These are phyloP conservation scores for Myrmophylax atrothorax DNA, from an alignment of 2,113 vertebrate genomes.

Conservation along the genomic window DNA sequence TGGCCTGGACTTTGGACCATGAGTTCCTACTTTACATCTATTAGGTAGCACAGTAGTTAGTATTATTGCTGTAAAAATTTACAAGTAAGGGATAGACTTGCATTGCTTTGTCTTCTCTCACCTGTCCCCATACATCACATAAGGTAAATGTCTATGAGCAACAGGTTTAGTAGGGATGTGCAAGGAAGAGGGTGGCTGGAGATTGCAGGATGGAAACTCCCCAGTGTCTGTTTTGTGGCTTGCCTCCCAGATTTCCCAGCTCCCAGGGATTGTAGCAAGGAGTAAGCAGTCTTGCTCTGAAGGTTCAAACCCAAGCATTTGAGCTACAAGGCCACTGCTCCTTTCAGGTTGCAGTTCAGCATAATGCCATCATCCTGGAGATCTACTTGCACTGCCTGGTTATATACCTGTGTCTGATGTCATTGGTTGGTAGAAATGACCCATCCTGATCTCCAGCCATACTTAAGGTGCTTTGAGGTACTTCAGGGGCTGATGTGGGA, in stretches of 20 bases:
- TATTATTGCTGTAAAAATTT: background rate
- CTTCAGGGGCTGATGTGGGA: background rate
- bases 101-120: background rate
- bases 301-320: background rate
- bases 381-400: background rate
- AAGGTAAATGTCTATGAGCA: background rate
- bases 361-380: background rate
- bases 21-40: background rate
- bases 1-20: background rate
- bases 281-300: background rate
- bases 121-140: too few species aligned
- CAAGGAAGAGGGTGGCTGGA: background rate
- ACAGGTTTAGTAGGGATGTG: fast-evolving
- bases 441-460: background rate
- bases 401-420: background rate
- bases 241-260: background rate
- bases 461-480: background rate
- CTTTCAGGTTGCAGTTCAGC: background rate
- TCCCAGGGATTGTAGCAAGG: background rate
- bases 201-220: background rate
- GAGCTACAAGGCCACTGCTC: background rate
- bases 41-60: background rate
- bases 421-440: background rate
- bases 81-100: background rate
- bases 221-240: background rate